Base-by-base conservation (phyloP, 2,797 vertebrate species). In the Peromyscus eremicus region DNA sequence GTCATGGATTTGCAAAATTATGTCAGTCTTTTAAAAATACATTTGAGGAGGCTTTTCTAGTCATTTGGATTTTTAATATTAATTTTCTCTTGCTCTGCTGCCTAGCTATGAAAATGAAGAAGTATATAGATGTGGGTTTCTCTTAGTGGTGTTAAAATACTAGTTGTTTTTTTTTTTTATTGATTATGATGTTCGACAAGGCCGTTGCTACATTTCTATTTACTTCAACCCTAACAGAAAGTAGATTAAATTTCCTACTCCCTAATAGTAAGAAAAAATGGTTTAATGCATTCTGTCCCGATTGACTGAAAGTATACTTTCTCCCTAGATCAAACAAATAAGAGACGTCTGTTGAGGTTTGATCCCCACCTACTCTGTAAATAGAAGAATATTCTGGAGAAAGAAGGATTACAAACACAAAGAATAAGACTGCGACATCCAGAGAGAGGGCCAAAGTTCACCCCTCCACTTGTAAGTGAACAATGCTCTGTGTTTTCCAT, bases 381-480 rank as follows among this genome's bases (percentile, higher is more conserved):
- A 66, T 91, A 96, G 96, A 97, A 97, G 93, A 96, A 92, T 66
- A 77, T 93, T 86, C 73, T 97, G 89, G 85, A 97, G 96, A 97
- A 98, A 98, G 81, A 52, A 95, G 57, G 92, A 95, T 79, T 96
- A 32, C 95, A 90, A 97, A 75, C 79, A 93, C 89, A 94, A 97
- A 97, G 89, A 84, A 91, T 92, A 95, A 96, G 93, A 94, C 81
- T 17, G 0, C 84, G 91, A 34, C 52, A 62, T 96, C 86, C 3
- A 64, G 93, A 32, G 95, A 94, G 75, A 90, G 71, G 94, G 66
- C 92, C 89, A 96, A 95, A 98, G 82, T 83, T 89, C 94, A 91
- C 95, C 96, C 68, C 95, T 91, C 25, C 25, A 97, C 98, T 98
- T 97, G 98, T 99, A 98, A 98, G 98, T 98, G 90, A 89, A 91